Evolutionary conservation across 2,888 invertebrate genomes (phyloP), one percentile per base, ranked within the genome.

Genomic region (Amphimallon solstitiale): DNA sequence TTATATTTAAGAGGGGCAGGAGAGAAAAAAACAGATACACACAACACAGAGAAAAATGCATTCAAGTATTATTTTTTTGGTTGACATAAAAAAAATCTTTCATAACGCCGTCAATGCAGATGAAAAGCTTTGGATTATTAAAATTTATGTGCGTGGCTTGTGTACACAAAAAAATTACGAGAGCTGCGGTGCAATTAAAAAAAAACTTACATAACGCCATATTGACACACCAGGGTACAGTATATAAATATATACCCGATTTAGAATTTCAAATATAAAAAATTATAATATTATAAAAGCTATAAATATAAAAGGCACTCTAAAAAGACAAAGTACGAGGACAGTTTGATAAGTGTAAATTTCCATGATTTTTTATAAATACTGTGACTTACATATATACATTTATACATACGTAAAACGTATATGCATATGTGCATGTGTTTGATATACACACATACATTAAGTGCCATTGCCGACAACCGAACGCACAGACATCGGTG

Each of bases 141-240:
- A 56, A 43, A 59, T 59, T 45, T 59, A 59, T 59, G 56, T 59
- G 56, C 56, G 29, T 59, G 45, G 43, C 43, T 59, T 59, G 56
- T 56, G 56, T 56, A 45, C 29, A 59, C 12, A 29, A 43, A 45
- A 59, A 14, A 15, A 14, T 12, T 43, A 34, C 54, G 12, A 54
- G 43, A 43, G 56, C 43, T 59, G 43, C 45, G 43, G 29, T 45
- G 34, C 43, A 59, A 59, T 59, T 43, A 59, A 43, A 45, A 43
- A 56, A 2, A 21, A 29, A 14, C 7, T 21, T 4, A 14, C 23
- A 15, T 14, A 43, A 23, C 1, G 40, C 15, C 1, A n/a, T 15
- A 40, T n/a, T 40, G 40, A n/a, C 40, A 6, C 15, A 15, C 7
- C 7, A 7, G 15, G 7, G 2, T 14, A 14, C 14, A 43, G 14